These are phyloP conservation scores for Bovichtus variegatus DNA, from an alignment of 2,797 vertebrate species.

Conservation along the genomic window DNA sequence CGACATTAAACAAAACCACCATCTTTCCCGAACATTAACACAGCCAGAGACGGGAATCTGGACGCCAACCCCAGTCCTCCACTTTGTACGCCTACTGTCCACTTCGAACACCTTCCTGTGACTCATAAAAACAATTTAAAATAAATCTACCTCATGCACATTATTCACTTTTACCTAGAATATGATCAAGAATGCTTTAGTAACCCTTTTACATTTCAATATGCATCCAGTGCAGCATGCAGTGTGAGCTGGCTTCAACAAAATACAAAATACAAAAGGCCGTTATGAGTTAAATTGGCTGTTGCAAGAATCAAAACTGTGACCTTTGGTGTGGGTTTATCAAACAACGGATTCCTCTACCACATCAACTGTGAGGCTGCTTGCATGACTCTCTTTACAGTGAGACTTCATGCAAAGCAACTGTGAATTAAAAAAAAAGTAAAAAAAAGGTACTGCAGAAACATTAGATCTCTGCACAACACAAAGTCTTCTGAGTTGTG, in stretches of 20 bases:
- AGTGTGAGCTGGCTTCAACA: not conserved
- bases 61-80: too few relatives aligned
- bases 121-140: too few relatives aligned
- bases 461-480: not conserved
- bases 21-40: too few relatives aligned
- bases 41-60: too few relatives aligned
- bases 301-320: conserved; percentile 5
- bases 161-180: too few relatives aligned
- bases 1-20: too few relatives aligned
- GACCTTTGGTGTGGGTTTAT: conserved; percentile 23
- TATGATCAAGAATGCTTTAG: too few relatives aligned
- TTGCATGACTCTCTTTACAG: not conserved
- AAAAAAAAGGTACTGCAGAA: not conserved
- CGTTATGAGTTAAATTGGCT: not conserved
- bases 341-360: not conserved
- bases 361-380: not conserved
- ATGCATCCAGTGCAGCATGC: not conserved
- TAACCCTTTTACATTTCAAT: not conserved
- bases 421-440: too few relatives aligned
- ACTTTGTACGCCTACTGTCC: too few relatives aligned
- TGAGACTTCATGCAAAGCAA: not conserved
- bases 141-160: too few relatives aligned
- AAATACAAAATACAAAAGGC: not conserved
- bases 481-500: not conserved
- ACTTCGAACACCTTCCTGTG: too few relatives aligned